Conservation (phyloP, 2,888 invertebrate genomes). For the Koerneria pararmatus region DNA sequence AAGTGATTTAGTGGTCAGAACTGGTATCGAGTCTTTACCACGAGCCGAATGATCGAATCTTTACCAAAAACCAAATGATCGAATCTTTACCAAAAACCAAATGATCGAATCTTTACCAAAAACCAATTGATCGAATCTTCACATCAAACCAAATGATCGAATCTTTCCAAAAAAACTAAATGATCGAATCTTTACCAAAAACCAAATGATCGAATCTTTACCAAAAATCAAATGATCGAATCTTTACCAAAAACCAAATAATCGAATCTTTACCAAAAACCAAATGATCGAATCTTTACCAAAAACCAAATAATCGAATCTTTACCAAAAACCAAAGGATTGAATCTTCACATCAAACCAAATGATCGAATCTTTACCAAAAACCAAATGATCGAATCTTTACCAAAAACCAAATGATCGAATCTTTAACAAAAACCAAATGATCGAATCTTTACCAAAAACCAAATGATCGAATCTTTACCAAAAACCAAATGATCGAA, state of each 20-base stretch:
- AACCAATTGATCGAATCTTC: background rate
- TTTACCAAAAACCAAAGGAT: slow-evolving; percentile 15
- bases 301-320: no score
- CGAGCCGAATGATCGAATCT: background rate
- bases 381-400: no score
- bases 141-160: background rate
- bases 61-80: background rate
- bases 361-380: slow-evolving; percentile 22
- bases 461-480: slow-evolving; percentile 19
- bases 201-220: background rate
- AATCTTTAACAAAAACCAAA: slow-evolving; percentile 17
- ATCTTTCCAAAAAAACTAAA: background rate
- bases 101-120: background rate
- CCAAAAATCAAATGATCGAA: background rate
- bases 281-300: no score
- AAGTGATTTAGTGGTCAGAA: no score
- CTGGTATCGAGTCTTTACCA: no score
- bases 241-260: background rate
- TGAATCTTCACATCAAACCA: background rate
- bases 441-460: background rate
- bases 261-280: no score
- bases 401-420: no score
- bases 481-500: no score
- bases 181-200: background rate
- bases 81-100: background rate